phyloP scores from a whole-genome alignment of 2,113 vertebrate species.

The Bettongia penicillata region DNA sequence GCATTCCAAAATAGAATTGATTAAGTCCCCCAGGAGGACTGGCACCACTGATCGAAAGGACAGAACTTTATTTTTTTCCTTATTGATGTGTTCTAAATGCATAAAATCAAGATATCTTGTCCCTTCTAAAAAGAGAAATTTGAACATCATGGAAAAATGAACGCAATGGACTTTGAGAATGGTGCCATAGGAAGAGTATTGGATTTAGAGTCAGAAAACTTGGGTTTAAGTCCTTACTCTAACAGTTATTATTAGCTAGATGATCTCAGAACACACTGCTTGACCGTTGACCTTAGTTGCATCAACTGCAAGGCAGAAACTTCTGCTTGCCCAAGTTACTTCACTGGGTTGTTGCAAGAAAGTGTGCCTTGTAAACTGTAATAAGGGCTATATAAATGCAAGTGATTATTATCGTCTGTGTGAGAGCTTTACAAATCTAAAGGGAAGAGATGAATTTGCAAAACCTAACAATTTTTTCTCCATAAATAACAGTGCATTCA shows the following conservation, averaged over 20 bases:
- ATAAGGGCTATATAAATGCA: neutral
- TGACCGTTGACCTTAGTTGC: neutral
- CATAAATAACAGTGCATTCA: constrained; percentile 7
- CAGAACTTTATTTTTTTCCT: too few relatives aligned
- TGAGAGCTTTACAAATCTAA: neutral
- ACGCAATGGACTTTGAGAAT: neutral
- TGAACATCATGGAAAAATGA: neutral
- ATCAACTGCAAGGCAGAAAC: neutral
- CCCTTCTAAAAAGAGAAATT: neutral
- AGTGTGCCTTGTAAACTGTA: neutral
- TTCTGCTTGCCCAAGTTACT: neutral
- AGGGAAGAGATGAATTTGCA: neutral
- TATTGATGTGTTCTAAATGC: too few relatives aligned
- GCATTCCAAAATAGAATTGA: neutral
- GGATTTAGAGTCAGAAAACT: neutral
- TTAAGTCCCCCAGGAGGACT: neutral
- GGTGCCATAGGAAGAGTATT: neutral
- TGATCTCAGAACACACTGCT: neutral
- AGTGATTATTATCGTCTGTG: neutral
- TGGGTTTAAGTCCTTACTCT: neutral
- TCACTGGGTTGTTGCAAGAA: neutral
- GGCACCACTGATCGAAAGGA: neutral
- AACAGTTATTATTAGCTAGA: neutral
- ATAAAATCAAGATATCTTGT: too few relatives aligned
- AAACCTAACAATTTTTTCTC: neutral